Percentiles rank a stretch among this genome's conserved stretches.
These are phyloP conservation scores for Pandemis corylana DNA, from an alignment of 2,888 invertebrate genomes.

Conservation along the genomic window DNA sequence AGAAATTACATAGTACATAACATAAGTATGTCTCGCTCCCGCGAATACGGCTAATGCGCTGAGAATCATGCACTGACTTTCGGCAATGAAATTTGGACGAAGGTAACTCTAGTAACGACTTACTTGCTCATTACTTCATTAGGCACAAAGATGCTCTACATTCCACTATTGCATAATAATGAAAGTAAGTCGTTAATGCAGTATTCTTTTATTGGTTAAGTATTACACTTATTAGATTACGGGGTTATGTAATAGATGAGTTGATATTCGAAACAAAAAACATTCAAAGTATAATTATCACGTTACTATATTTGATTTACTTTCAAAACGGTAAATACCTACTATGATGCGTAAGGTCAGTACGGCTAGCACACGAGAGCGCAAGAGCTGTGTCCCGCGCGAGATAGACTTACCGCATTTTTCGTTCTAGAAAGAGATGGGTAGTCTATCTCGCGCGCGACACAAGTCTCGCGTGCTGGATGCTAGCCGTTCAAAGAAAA, in stretches of 20 bases:
- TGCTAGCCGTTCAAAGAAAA: too few relatives aligned
- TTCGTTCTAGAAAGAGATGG: too few relatives aligned
- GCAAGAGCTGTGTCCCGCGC: too few relatives aligned
- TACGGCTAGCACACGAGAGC: too few relatives aligned
- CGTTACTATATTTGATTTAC: background rate
- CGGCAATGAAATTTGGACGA: background rate
- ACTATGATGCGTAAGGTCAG: too few relatives aligned
- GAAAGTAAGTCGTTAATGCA: slow-evolving; percentile 36
- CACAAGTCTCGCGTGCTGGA: too few relatives aligned
- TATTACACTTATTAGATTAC: slow-evolving; percentile 19
- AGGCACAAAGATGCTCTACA: slow-evolving; percentile 22
- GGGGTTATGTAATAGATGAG: slow-evolving; percentile 21
- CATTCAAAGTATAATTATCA: background rate
- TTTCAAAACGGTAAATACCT: background rate
- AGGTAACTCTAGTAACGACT: background rate
- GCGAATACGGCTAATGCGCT: background rate
- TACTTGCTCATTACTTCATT: background rate
- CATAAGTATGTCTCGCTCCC: background rate
- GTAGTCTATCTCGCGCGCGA: too few relatives aligned
- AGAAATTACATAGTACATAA: background rate
- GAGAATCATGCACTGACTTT: background rate
- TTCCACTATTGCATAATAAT: slow-evolving; percentile 22
- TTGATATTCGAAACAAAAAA: background rate
- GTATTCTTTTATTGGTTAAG: slow-evolving; percentile 10
- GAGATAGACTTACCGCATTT: too few relatives aligned